phyloP scores from a whole-genome alignment of 2,797 vertebrate genomes.

The Stomatorhinus walkeri region DNA sequence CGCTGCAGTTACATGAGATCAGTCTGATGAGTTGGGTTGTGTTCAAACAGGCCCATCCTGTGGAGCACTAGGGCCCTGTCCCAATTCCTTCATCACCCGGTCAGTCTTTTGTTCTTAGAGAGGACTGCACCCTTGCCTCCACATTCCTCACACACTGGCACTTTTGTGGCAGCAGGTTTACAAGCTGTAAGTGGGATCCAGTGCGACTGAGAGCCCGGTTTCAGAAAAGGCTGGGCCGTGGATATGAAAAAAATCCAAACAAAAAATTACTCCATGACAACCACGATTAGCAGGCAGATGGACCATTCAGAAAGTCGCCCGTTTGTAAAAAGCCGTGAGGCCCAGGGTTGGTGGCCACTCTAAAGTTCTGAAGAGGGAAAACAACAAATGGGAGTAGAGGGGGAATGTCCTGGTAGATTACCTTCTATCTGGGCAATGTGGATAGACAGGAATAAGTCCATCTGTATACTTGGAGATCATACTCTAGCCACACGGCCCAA shows the following conservation, averaged over 20 bases:
- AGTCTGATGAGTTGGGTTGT: neutral
- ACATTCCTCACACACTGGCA: neutral
- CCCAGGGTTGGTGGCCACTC: neutral
- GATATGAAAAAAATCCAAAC: neutral
- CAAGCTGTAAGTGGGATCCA: neutral
- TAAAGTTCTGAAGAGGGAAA: neutral
- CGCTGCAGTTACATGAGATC: neutral
- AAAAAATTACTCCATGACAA: neutral
- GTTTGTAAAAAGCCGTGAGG: neutral
- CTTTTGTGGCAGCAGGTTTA: neutral
- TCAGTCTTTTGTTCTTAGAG: neutral
- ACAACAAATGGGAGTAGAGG: neutral
- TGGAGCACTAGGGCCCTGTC: neutral
- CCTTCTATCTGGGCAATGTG: neutral
- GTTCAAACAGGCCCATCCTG: neutral
- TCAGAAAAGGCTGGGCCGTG: neutral
- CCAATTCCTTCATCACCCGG: neutral
- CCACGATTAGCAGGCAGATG: neutral
- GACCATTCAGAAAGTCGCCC: neutral
- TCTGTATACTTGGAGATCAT: neutral
- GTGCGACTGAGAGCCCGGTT: neutral
- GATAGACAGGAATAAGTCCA: neutral
- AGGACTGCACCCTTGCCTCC: neutral
- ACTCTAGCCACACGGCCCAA: neutral
- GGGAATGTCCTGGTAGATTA: neutral